phyloP scores from a whole-genome alignment of 2,888 invertebrate genomes.

The Sympetrum striolatum region DNA sequence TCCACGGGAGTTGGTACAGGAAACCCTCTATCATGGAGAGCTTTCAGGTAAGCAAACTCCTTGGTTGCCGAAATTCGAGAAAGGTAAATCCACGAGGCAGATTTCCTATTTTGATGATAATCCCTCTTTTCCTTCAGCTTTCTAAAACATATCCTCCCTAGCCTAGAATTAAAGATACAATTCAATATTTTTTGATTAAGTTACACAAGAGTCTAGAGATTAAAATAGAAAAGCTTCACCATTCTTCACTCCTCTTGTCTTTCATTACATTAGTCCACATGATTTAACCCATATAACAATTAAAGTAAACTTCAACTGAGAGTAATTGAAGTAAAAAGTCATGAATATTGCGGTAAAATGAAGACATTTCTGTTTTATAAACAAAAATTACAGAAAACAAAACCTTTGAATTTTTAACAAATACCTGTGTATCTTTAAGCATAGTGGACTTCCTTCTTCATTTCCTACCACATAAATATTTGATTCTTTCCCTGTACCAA shows the following conservation, averaged over 20 bases:
- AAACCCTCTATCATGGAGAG: constrained; percentile 86
- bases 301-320: too few species aligned
- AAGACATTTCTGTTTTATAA: not conserved
- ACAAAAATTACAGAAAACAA: not conserved
- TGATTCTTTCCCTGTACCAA: constrained; percentile 98
- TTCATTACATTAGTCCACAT: too few species aligned
- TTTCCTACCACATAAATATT: constrained; percentile 91
- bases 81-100: constrained; percentile 94
- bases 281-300: not conserved
- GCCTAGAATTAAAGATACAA: constrained; percentile 60
- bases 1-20: constrained; percentile 96
- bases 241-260: not conserved
- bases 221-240: not conserved
- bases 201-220: not conserved
- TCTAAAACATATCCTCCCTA: constrained; percentile 95
- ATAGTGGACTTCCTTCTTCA: constrained; percentile 78
- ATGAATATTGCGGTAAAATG: not conserved
- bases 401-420: not conserved
- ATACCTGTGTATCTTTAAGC: constrained; percentile 88
- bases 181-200: too few species aligned
- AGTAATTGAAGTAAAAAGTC: not conserved
- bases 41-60: constrained; percentile 98
- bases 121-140: constrained; percentile 96
- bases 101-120: constrained; percentile 90
- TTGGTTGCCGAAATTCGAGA: constrained; percentile 96